These are phyloP conservation scores for Aphis craccivora DNA, from an alignment of 1,140 invertebrate genomes.

Conservation along the genomic window DNA sequence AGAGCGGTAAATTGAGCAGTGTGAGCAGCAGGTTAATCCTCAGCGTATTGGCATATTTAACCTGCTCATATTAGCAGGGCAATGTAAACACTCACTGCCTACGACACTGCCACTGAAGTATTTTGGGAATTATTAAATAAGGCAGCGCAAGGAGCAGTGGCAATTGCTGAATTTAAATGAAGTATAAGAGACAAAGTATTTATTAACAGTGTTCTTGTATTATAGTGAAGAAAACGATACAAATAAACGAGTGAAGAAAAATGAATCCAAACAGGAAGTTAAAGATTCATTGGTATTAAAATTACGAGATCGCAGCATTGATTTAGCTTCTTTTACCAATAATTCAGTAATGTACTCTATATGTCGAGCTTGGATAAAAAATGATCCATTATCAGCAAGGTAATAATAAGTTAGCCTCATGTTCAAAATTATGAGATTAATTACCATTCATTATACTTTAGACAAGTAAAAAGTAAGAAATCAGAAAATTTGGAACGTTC, in stretches of 20 bases:
- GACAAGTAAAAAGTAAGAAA: conserved; percentile 30
- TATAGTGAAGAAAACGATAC: conserved; percentile 44
- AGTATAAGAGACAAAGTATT: background rate
- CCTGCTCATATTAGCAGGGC: too few species aligned
- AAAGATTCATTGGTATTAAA: conserved; percentile 54
- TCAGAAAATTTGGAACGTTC: conserved; percentile 43
- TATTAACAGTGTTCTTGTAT: background rate
- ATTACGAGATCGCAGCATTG: conserved; percentile 52
- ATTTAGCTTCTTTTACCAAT: conserved; percentile 51
- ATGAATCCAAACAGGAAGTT: conserved; percentile 40
- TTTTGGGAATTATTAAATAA: too few species aligned
- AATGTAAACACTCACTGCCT: too few species aligned
- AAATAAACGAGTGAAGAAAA: conserved; percentile 30
- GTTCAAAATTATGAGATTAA: background rate
- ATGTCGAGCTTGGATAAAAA: conserved; percentile 53
- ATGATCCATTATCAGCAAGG: conserved; percentile 53
- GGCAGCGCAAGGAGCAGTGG: too few species aligned
- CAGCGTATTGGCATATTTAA: too few species aligned
- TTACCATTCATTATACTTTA: background rate
- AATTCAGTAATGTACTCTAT: conserved; percentile 42
- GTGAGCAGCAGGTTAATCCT: too few species aligned
- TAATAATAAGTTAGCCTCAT: background rate
- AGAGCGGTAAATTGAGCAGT: too few species aligned
- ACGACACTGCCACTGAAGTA: too few species aligned
- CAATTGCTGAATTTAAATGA: too few species aligned